Evolutionary conservation across 2,797 vertebrate species (phyloP), one percentile per base, ranked within the genome.

Genomic region (Acrossocheilus fasciatus): DNA sequence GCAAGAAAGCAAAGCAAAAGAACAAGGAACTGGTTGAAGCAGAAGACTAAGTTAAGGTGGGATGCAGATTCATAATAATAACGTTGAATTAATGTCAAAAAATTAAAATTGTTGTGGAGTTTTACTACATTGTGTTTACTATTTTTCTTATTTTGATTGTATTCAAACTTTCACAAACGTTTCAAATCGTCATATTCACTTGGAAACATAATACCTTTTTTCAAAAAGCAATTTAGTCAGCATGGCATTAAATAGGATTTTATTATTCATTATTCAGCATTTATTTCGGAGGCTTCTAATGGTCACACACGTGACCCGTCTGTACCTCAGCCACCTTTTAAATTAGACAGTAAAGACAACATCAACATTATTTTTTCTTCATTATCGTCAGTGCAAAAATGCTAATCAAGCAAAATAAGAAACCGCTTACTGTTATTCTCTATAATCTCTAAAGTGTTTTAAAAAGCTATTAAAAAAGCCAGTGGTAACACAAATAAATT

Each of bases 351-450:
- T 66, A 23, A 85, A 82, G 43, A 11, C 9, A 43, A 43, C 43
- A 45, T 45, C 84, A 36, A 83, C 70, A 84, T 81, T 0, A 81
- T 73, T 77, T 57, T 76, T 91, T 87, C 89, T 34, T 82, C 88
- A 41, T 89, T 85, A 85, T 73, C 90, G 92, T 94, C 91, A 94
- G 94, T 95, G 93, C 94, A 95, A 95, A 95, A 92, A 87, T 90
- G 92, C 92, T 93, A 92, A 94, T 92, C 90, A 90, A 91, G 91
- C 93, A 92, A 92, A 92, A 91, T 89, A 88, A 90, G 89, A 85
- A 89, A 57, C 14, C 81, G 54, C 54, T 83, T 76, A 82, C 87
- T 9, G 69, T 70, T 82, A 52, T 69, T 72, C 54, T 72, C 75
- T 26, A 88, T 45, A 23, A 68, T 70, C 50, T 74, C 64, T 62